Evolutionary conservation across 2,888 invertebrate species (phyloP), one percentile per base, ranked within the genome.

Genomic region (Scaptomyza caliginosa): DNA sequence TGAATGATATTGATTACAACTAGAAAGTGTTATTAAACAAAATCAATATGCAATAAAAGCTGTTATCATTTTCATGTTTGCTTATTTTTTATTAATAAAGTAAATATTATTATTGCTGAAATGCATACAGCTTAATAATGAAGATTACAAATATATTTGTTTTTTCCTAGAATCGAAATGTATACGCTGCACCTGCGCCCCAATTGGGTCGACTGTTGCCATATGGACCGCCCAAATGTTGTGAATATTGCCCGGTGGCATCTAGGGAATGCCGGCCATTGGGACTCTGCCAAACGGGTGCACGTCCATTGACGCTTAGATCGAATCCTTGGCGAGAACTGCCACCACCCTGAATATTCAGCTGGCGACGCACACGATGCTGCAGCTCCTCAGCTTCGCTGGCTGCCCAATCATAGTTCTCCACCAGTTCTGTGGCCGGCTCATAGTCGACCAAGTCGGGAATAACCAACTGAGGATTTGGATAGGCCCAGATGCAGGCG

Each of bases 171-270:
- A 74, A 85, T 5, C 79, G 71, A 32, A 43, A 85, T 7, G 79
- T 79, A 24, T 79, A 85, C 3, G 13, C 21, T 1, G 57, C 85
- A 0, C 85, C 79, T 4, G 65, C 78, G 4, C 88, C 77, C 40
- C 39, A 54, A 66, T 79, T 74, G n/a, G 90, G 77, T 1, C 58
- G 77, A 36, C 89, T 88, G 32, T 81, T 90, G 56, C 90, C 90
- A 57, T 83, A 89, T 7, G 86, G 90, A 34, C 89, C 90, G n/a
- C 90, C 90, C 32, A 89, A 59, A 51, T 90, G 90, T 58, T 89
- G 89, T 0, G 76, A 73, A 32, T 90, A 89, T 13, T 84, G 78
- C 0, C 72, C 89, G 1, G 82, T 80, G 2, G 73, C 90, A 52
- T 89, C 88, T 2, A 89, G 1, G 0, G 81, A 78, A 49, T 89